Evolutionary conservation across 2,888 invertebrate species (phyloP).

Genomic region (Hoplodrina blanda): DNA sequence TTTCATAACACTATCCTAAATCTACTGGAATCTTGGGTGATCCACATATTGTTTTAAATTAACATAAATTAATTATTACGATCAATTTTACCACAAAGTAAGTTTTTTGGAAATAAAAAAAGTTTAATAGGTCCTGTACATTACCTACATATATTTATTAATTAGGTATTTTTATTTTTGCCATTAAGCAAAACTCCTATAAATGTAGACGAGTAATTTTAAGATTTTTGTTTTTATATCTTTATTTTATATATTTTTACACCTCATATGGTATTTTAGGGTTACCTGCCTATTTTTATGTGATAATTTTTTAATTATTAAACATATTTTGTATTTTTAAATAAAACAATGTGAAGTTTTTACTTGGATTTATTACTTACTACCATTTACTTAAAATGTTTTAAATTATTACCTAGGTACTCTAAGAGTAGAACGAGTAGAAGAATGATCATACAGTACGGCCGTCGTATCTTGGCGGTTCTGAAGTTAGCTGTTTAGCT

Average conservation of each 20-base stretch:
- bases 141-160: neutral
- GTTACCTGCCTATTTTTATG: slow-evolving; percentile 21
- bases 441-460: neutral
- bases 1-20: no score
- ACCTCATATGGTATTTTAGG: slow-evolving; percentile 33
- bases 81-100: neutral
- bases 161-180: slow-evolving; percentile 3
- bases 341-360: neutral
- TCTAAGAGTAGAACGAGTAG: neutral
- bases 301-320: slow-evolving; percentile 32
- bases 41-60: neutral
- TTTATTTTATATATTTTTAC: no score
- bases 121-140: neutral
- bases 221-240: slow-evolving; percentile 5
- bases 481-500: no score
- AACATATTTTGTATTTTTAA: slow-evolving; percentile 28
- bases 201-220: neutral
- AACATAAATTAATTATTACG: neutral
- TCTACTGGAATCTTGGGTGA: neutral
- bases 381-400: neutral
- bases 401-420: no score
- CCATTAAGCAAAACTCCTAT: neutral
- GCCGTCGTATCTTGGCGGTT: no score
- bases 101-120: neutral
- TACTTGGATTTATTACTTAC: no score